phyloP scores from a whole-genome alignment of 2,888 invertebrate species.

The Mythimna vitellina region DNA sequence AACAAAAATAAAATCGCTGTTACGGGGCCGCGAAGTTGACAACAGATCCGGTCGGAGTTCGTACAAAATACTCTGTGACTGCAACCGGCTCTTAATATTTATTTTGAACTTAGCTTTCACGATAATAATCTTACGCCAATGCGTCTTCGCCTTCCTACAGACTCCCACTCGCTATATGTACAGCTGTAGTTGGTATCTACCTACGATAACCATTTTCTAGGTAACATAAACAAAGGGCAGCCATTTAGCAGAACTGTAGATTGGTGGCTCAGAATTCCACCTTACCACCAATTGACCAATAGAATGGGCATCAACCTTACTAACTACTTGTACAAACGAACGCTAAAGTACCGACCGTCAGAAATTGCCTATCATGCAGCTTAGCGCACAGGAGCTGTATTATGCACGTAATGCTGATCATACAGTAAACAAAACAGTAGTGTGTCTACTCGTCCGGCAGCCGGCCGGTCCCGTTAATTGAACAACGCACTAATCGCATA shows the following conservation, averaged over 20 bases:
- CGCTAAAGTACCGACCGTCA: conserved; percentile 19
- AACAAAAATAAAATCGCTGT: no score
- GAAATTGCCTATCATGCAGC: conserved; percentile 44
- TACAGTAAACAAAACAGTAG: conserved; percentile 57
- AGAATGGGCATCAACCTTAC: conserved; percentile 5
- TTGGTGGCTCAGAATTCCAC: background rate
- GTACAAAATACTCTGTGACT: no score
- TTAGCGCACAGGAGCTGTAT: conserved; percentile 23
- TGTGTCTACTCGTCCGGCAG: conserved; percentile 68
- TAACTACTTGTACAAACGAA: conserved; percentile 4
- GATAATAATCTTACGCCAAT: conserved; percentile 12
- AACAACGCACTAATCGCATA: conserved; percentile 83
- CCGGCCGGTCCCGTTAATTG: conserved; percentile 85
- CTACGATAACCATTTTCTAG: conserved; percentile 1
- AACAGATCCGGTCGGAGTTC: no score
- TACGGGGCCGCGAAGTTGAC: no score
- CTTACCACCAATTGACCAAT: conserved; percentile 1
- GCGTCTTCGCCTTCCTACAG: conserved; percentile 21
- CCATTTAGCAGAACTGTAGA: background rate
- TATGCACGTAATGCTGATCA: conserved; percentile 50
- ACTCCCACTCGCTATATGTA: conserved; percentile 18
- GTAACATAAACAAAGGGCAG: conserved; percentile 11
- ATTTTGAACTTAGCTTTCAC: conserved; percentile 22
- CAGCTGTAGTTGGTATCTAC: background rate
- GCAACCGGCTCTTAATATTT: background rate